phyloP scores from a whole-genome alignment of 2,797 vertebrate species.

The Semaprochilodus insignis region DNA sequence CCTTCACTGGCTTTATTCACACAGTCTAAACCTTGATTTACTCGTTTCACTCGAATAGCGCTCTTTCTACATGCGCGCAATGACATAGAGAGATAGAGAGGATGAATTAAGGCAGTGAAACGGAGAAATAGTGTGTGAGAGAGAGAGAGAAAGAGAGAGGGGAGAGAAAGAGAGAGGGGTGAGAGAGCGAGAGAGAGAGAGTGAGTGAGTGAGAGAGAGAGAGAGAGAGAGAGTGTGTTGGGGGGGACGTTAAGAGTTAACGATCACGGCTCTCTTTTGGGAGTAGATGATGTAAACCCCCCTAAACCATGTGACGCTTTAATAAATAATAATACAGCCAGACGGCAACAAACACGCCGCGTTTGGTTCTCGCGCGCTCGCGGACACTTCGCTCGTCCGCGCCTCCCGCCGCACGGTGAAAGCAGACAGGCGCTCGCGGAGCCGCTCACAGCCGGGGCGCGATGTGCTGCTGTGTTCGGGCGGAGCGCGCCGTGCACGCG shows the following conservation, averaged over 20 bases:
- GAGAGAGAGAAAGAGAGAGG: neutral
- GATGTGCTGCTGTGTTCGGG: constrained; percentile 87
- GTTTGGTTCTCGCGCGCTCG: neutral
- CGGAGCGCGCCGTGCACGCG: constrained; percentile 82
- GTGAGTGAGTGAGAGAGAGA: too few relatives aligned
- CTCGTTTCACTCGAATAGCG: neutral
- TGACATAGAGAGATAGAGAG: neutral
- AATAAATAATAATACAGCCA: constrained; percentile 91
- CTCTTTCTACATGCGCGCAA: too few relatives aligned
- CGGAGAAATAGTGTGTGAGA: neutral
- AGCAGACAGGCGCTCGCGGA: constrained; percentile 36
- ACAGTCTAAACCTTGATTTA: neutral
- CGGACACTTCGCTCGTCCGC: neutral
- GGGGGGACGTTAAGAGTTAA: constrained; percentile 82
- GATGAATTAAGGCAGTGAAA: too few relatives aligned
- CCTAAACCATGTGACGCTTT: constrained; percentile 89
- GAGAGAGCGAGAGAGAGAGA: neutral
- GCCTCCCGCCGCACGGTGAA: neutral
- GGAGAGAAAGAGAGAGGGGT: neutral
- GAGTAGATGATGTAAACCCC: constrained; percentile 94
- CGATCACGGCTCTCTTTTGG: constrained; percentile 82
- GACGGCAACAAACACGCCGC: constrained; percentile 69
- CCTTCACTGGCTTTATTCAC: neutral
- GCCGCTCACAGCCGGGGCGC: neutral
- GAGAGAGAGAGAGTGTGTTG: neutral